Base-by-base conservation (phyloP, 2,888 invertebrate species). In the Endotricha flammealis region DNA sequence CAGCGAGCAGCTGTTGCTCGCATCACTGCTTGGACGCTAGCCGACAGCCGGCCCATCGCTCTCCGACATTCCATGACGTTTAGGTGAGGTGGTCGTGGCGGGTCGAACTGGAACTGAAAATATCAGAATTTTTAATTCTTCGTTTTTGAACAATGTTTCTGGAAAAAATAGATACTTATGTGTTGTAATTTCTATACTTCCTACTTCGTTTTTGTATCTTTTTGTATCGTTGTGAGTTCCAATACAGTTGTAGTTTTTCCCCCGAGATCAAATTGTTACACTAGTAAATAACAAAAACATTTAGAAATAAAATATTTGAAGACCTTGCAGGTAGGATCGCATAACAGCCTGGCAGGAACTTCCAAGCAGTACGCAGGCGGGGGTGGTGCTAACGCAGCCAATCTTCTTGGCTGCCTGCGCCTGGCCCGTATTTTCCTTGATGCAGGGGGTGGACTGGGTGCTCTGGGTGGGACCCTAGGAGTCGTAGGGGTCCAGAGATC, bases 301-400 rank as follows among this genome's bases (percentile, higher is more conserved):
- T n/a, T n/a, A n/a, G n/a, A n/a, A n/a, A n/a, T n/a, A n/a, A n/a
- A n/a, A n/a, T n/a, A n/a, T n/a, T n/a, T n/a, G n/a, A n/a, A n/a
- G 20, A 83, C 83, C 72, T 86, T 83, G 60, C 75, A 73, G 46
- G 69, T 58, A n/a, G 83, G 79, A 48, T 83, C 80, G 51, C 79
- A 83, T 44, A 78, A 66, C 33, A 83, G 64, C 46, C 77, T 77
- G 14, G 75, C 72, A 8, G 81, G 74, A 32, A 75, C 69, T 38
- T 77, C 76, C 12, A 78, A 50, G 47, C 78, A 79, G 48, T 76
- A 78, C 0, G 73, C 61, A 0, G 77, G 78, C 0, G 78, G 75
- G 0, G 78, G 70, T 1, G 81, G 72, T 1, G 75, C 62, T 3
- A 72, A 42, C 4, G 66, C 66, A 1, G 65, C 57, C 37, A 72